Base-by-base conservation (phyloP, 2,888 invertebrate genomes). In the Xestia rhomboidea region DNA sequence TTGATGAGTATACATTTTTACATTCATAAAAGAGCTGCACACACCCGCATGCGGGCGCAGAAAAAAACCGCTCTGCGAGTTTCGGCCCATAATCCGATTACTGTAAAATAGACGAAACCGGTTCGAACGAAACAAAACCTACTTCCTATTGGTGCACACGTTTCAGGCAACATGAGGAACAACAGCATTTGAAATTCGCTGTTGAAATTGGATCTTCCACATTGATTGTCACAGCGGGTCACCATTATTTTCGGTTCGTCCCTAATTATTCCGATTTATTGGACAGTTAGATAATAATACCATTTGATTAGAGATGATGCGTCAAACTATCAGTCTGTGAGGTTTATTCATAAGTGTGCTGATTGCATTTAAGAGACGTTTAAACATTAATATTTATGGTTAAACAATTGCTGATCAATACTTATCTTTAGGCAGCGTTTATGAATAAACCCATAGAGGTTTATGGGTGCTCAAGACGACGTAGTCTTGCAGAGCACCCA, bases 131-230 rank as follows among this genome's bases (percentile, higher is more conserved):
- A 62, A 77, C 67, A 78, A 81, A 83, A 70, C 71, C 78, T 46
- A 77, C 24, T 69, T 66, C 41, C 83, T 70, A 83, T 77, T 69
- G 77, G 68, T 15, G 57, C 41, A 68, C 68, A 64, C 82, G 77
- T 64, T 82, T 66, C 68, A 57, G 76, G 30, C 63, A 46, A 69
- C 64, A 60, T 77, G 83, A 82, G 41, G 27, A 49, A 76, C 57
- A 76, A 68, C 57, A 76, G 49, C 68, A 77, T 82, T 79, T 77
- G 44, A 80, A 80, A 82, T 77, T 80, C 67, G 74, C 60, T 44
- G 78, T 81, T 75, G 44, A 81, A 79, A 75, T 75, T 78, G 76
- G 77, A 76, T 68, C 57, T 76, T 41, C 34, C 13, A 49, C 63
- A 57, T 76, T 64, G 82, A 82, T 68, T 79, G 57, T 51, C 49